Evolutionary conservation across 2,888 invertebrate genomes (phyloP).

Genomic region (Apotomis capreana): DNA sequence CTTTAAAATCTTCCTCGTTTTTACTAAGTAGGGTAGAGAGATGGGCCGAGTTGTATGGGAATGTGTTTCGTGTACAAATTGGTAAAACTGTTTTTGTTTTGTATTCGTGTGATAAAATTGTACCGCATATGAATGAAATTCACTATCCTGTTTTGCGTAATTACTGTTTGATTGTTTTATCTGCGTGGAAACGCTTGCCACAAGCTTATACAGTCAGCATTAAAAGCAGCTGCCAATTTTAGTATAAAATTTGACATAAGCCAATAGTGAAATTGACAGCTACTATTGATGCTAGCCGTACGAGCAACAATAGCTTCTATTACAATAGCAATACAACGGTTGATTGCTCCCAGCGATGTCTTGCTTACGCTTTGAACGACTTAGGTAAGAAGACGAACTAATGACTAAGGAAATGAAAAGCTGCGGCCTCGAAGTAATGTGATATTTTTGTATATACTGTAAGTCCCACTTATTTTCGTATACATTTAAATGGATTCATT

Average conservation of each 20-base stretch:
- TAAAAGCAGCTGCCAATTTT: too few relatives aligned
- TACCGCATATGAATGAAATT: slow-evolving; percentile 42
- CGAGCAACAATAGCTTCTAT: slow-evolving; percentile 38
- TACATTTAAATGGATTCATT: slow-evolving; percentile 82
- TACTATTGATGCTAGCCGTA: neutral
- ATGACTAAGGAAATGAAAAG: slow-evolving; percentile 80
- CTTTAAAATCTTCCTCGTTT: slow-evolving; percentile 60
- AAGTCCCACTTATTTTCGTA: slow-evolving; percentile 83
- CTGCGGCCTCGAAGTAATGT: slow-evolving; percentile 84
- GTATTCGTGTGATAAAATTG: slow-evolving; percentile 33
- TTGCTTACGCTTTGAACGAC: slow-evolving; percentile 76
- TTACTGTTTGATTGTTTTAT: slow-evolving; percentile 30
- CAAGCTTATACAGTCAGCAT: neutral
- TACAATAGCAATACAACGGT: slow-evolving; percentile 39
- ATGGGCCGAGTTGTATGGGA: slow-evolving; percentile 52
- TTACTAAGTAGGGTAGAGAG: slow-evolving; percentile 55
- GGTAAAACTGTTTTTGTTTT: slow-evolving; percentile 42
- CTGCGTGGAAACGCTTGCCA: slow-evolving; percentile 39
- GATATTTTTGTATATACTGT: slow-evolving; percentile 84
- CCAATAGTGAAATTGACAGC: too few relatives aligned
- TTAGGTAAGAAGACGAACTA: slow-evolving; percentile 78
- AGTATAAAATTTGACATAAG: too few relatives aligned
- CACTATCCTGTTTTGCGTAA: slow-evolving; percentile 38
- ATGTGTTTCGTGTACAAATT: slow-evolving; percentile 49
- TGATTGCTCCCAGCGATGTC: slow-evolving; percentile 54